A percentile compares a stretch with the other conserved stretches of the same genome.
Evolutionary conservation across 2,113 vertebrate species (phyloP).

Genomic region (Semnornis frantzii): DNA sequence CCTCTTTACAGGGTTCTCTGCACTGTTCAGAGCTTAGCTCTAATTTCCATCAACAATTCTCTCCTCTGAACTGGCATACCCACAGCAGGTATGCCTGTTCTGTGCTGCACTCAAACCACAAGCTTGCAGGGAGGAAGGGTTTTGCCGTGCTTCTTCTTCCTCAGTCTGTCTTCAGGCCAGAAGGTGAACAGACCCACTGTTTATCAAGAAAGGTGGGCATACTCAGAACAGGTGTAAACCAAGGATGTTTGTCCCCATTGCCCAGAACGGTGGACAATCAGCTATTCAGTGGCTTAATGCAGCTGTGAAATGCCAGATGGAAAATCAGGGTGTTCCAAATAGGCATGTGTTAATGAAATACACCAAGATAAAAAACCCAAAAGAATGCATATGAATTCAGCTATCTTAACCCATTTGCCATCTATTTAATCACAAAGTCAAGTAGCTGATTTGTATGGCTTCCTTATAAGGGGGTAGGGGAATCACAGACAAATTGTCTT

Average conservation of each 20-base stretch:
- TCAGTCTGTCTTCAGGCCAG: background rate
- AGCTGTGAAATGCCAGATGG: background rate
- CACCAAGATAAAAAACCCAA: background rate
- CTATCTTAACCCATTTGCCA: constrained; percentile 33
- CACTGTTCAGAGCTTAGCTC: background rate
- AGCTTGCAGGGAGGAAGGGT: accelerated
- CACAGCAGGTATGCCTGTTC: background rate
- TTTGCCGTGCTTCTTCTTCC: background rate
- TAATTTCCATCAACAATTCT: background rate
- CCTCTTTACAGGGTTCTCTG: background rate
- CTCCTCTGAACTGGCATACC: background rate
- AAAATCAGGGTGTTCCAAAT: background rate
- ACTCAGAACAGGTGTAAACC: background rate
- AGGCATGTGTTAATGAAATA: background rate
- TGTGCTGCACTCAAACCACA: accelerated
- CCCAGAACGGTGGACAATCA: background rate
- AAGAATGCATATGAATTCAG: background rate
- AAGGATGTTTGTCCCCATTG: background rate
- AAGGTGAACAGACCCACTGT: background rate
- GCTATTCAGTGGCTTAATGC: background rate
- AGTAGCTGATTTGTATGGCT: background rate
- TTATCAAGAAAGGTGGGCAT: background rate
- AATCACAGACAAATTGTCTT: constrained; percentile 52
- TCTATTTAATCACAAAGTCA: constrained; percentile 61
- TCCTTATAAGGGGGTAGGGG: too few species aligned